Base-by-base conservation (phyloP, 2,888 invertebrate species). In the Ypsolopha sequella region DNA sequence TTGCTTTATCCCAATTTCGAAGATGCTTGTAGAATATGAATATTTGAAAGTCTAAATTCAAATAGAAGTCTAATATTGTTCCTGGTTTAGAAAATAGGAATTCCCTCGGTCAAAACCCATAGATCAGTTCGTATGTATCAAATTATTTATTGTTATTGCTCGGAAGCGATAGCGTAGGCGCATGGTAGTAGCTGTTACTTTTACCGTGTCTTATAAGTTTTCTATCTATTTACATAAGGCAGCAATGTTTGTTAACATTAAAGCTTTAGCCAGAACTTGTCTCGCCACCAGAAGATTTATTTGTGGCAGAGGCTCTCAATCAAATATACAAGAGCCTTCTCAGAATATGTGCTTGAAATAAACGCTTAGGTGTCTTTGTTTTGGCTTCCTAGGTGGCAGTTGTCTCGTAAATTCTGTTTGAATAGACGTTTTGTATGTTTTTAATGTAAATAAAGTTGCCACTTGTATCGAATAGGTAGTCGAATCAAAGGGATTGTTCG, bases 331-430 rank as follows among this genome's bases (percentile, higher is more conserved):
- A 66, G 65, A 63, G 70, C 62, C 61, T 80, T 81, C 75, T 62
- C 38, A 74, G 80, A 79, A 79, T 65, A 62, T 63, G 60, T 56
- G 56, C 64, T 66, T 64, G 56, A 65, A 73, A 70, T 73, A 75
- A 76, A 75, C 73, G 73, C 64, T 63, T 66, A 59, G 53, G 60
- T 59, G 55, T 66, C 66, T 70, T 80, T 80, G 76, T 80, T 80
- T 82, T 73, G 70, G 66, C 80, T 79, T 75, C 77, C 72, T 72
- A 67, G 75, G 77, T 78, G 77, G 78, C 69, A 62, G 36, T 44
- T 66, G 24, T 48, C 48, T 33, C 36, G 11, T 11, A 46, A 33
- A 35, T 46, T 46, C 46, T 35, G 11, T 46, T 34, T 34, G 9
- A 34, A 34, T 34, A 39, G 41, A 41, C 36, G 9, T 47, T 51